Evolutionary conservation across 2,113 vertebrate genomes (phyloP).

Genomic region (Platichthys stellatus): DNA sequence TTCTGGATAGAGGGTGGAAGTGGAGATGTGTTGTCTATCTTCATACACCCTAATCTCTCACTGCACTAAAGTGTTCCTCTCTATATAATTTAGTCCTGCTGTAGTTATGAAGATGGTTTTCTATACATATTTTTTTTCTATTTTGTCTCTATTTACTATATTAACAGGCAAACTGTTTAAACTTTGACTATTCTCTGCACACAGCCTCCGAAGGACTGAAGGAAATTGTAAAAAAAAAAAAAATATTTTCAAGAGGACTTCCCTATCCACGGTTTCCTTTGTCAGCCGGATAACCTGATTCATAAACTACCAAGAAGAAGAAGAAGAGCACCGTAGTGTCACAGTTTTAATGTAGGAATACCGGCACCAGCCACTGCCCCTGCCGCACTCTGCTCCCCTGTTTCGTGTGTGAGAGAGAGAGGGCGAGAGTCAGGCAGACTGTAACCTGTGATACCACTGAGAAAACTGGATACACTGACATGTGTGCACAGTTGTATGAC

Average conservation of each 20-base stretch:
- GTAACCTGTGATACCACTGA: conserved; percentile 63
- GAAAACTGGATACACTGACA: conserved; percentile 46
- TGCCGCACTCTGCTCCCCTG: conserved; percentile 39
- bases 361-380: conserved; percentile 50
- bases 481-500: conserved; percentile 49
- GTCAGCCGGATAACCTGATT: conserved; percentile 35
- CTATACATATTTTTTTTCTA: neutral
- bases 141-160: neutral
- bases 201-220: conserved; percentile 46
- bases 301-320: conserved; percentile 31
- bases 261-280: conserved; percentile 41
- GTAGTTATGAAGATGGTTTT: neutral
- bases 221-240: conserved; percentile 29
- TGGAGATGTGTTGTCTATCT: no score
- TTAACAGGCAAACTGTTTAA: neutral
- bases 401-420: conserved; percentile 17
- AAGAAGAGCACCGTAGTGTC: conserved; percentile 41
- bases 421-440: conserved; percentile 26
- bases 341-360: conserved; percentile 40
- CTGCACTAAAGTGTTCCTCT: neutral
- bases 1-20: no score
- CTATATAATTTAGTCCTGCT: neutral
- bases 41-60: neutral
- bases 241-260: conserved; percentile 28
- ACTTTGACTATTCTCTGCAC: conserved; percentile 7